Conservation (phyloP, 2,888 invertebrate genomes). For the Crioceris asparagi region DNA sequence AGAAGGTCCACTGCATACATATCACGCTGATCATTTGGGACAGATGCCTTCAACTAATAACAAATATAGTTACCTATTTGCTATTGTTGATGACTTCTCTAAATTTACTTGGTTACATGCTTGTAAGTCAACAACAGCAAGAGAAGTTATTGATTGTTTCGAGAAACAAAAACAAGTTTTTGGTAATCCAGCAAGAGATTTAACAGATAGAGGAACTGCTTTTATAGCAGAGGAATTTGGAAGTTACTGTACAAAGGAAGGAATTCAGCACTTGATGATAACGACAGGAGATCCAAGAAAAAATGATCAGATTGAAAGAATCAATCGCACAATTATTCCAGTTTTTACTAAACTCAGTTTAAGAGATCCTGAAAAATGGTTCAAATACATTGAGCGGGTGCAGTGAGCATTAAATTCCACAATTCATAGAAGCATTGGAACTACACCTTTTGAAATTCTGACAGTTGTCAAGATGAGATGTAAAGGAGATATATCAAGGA, state of each 20-base stretch:
- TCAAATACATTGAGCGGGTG: not conserved
- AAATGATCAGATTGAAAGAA: conserved; percentile 31
- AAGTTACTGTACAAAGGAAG: conserved; percentile 29
- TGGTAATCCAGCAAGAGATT: conserved; percentile 27
- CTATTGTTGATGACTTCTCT: conserved; percentile 27
- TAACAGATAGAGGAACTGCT: conserved; percentile 31
- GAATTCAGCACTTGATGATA: conserved; percentile 26
- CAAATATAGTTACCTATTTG: conserved; percentile 21
- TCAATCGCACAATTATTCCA: conserved; percentile 13
- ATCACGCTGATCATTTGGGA: conserved; percentile 22
- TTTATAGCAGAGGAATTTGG: conserved; percentile 29
- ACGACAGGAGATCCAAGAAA: conserved; percentile 27
- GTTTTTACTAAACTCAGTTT: conserved; percentile 10
- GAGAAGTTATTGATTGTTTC: conserved; percentile 21
- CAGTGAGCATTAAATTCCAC: conserved; percentile 1
- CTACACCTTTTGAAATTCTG: conserved; percentile 20
- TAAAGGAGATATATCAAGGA: conserved; percentile 16
- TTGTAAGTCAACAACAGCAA: conserved; percentile 22
- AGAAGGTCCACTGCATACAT: conserved; percentile 16
- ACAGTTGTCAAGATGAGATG: conserved; percentile 20
- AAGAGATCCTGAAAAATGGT: conserved; percentile 12
- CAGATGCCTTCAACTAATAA: conserved; percentile 22
- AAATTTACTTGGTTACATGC: conserved; percentile 29
- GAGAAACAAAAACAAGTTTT: no score
- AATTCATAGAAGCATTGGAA: not conserved